A percentile compares a stretch with the other conserved stretches of the same genome.
Evolutionary conservation across 2,113 vertebrate species (phyloP).

Genomic region (Chlorodrepanis virens): DNA sequence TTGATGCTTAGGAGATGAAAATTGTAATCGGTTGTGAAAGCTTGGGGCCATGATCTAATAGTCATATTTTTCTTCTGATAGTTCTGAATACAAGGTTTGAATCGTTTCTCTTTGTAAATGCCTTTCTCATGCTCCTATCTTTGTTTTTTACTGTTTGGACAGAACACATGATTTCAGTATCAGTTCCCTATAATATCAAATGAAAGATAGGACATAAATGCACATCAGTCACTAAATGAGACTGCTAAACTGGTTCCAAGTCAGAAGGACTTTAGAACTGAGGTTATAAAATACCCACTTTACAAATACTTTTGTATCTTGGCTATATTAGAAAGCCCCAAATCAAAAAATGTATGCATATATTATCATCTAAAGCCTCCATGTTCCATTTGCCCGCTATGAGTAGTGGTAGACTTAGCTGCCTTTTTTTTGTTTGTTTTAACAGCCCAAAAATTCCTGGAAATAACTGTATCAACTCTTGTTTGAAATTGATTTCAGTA

Average conservation of each 20-base stretch:
- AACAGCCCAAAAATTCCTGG: background rate
- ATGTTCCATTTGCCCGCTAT: background rate
- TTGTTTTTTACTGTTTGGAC: background rate
- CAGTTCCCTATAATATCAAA: background rate
- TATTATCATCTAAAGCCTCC: background rate
- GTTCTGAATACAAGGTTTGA: background rate
- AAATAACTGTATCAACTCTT: background rate
- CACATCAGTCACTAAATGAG: background rate
- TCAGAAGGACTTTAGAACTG: background rate
- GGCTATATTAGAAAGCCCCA: background rate
- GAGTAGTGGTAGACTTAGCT: background rate
- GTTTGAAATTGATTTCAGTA: background rate
- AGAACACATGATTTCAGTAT: background rate
- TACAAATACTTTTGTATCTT: background rate
- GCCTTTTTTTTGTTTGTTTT: background rate
- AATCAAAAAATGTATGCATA: background rate
- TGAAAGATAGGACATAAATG: background rate
- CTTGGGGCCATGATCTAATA: background rate
- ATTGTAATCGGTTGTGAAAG: background rate
- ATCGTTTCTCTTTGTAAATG: background rate
- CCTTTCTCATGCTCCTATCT: background rate
- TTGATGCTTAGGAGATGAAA: background rate
- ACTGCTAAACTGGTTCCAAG: background rate
- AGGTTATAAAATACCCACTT: background rate
- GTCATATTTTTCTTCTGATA: background rate